These are phyloP conservation scores for Parnassius mnemosyne DNA, from an alignment of 2,888 invertebrate species.

Conservation along the genomic window DNA sequence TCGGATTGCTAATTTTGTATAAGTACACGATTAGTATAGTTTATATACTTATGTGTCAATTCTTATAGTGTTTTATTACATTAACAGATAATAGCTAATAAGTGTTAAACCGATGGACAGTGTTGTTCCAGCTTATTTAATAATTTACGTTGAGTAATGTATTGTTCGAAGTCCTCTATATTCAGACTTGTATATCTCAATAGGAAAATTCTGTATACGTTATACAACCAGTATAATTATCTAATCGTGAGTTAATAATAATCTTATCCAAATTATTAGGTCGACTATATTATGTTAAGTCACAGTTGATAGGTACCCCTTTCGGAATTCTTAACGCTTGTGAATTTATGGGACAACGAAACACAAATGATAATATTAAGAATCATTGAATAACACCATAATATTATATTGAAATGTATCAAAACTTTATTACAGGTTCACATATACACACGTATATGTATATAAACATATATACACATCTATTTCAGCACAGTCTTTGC, in stretches of 20 bases:
- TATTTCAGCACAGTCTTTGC: conserved; percentile 13
- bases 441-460: not conserved
- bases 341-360: conserved; percentile 66
- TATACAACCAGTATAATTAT: conserved; percentile 22
- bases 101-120: conserved; percentile 74
- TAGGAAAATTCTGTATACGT: conserved; percentile 18
- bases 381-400: conserved; percentile 30
- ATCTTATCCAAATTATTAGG: conserved; percentile 32
- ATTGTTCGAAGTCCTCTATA: conserved; percentile 20
- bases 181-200: conserved; percentile 22
- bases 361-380: conserved; percentile 56
- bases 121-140: conserved; percentile 65
- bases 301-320: conserved; percentile 31
- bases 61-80: conserved; percentile 81
- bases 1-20: conserved; percentile 79
- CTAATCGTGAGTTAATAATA: conserved; percentile 28
- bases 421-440: conserved; percentile 24
- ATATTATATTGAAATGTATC: conserved; percentile 1
- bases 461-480: not conserved
- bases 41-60: conserved; percentile 82
- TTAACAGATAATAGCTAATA: conserved; percentile 77
- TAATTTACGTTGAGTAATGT: conserved; percentile 40
- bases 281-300: conserved; percentile 20
- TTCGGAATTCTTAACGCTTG: conserved; percentile 31
- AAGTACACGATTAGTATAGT: conserved; percentile 81